Base-by-base conservation (phyloP, 2,797 vertebrate genomes). In the Trichosurus vulpecula region DNA sequence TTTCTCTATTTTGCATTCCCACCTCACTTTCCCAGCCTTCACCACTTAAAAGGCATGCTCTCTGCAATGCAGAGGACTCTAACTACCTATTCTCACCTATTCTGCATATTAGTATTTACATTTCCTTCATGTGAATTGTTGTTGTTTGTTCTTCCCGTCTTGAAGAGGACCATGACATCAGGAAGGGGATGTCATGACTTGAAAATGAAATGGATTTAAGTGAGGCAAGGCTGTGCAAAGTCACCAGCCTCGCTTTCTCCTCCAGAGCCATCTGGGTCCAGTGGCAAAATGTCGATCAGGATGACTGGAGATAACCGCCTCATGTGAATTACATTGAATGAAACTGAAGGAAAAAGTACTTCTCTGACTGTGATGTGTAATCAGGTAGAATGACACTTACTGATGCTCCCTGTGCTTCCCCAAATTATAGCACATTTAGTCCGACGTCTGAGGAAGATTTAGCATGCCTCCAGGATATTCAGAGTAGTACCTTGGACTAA, bases 361-460 rank as follows among this genome's bases (percentile, higher is more conserved):
- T n/a, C 91, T 12, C 56, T n/a, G 12, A 4, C 53, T 66, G 92
- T 74, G 90, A 95, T 8, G 93, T 66, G 58, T 11, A 47, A 92
- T 89, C 87, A 97, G 35, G 81, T 29, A 90, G 94, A 98, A 90
- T 92, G 93, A 90, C 16, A 51, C 13, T 87, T 11, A 53, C 14
- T 16, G 61, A n/a, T 19, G 89, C 87, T 97, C 94, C 55, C 57
- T 95, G 51, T 12, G 0, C 52, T 30, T 30, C 11, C 12, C 25
- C 13, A 1, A 47, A 96, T 12, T 54, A 94, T 0, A n/a, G 54
- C 52, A 57, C 31, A 35, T 53, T 61, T 57, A 10, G 94, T 91
- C 90, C 91, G 11, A 1, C 91, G 94, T 89, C 92, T 51, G 96
- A 97, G 92, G 31, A 95, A 97, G 31, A 91, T 96, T 92, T 93